phyloP scores from a whole-genome alignment of 2,113 vertebrate genomes.

The Heloderma charlesbogerti region DNA sequence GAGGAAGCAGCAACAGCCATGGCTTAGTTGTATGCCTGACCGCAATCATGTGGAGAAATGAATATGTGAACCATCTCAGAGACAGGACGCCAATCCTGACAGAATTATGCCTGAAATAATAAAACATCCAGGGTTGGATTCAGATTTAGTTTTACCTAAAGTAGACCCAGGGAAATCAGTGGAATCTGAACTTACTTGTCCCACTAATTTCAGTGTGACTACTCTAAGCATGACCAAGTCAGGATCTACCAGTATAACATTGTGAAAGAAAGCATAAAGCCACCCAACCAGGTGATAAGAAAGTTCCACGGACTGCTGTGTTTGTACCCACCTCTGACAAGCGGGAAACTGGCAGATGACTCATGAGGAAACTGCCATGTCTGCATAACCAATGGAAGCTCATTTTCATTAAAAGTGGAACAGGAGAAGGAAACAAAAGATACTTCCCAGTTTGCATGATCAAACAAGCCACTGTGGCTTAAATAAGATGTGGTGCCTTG shows the following conservation, averaged over 20 bases:
- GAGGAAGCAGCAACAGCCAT: background rate
- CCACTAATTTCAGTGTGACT: too few species aligned
- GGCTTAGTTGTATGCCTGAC: background rate
- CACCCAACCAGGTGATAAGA: background rate
- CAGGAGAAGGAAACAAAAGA: constrained; percentile 9
- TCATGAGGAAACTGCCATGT: background rate
- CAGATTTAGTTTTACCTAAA: too few species aligned
- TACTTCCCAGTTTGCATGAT: too few species aligned
- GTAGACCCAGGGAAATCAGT: too few species aligned
- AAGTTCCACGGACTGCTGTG: background rate
- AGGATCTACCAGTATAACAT: background rate
- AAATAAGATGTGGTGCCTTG: too few species aligned
- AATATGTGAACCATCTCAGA: background rate
- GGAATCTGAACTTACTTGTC: too few species aligned
- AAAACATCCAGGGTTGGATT: background rate
- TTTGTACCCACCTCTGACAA: background rate
- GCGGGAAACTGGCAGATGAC: background rate
- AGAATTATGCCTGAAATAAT: background rate
- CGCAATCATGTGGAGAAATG: background rate
- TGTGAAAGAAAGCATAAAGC: background rate
- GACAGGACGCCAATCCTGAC: background rate
- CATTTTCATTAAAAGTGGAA: constrained; percentile 5
- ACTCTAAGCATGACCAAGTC: too few species aligned
- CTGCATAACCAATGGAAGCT: background rate
- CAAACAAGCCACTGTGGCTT: background rate